These are phyloP conservation scores for Drosophila kuntzei DNA, from an alignment of 2,888 invertebrate species.

Conservation along the genomic window DNA sequence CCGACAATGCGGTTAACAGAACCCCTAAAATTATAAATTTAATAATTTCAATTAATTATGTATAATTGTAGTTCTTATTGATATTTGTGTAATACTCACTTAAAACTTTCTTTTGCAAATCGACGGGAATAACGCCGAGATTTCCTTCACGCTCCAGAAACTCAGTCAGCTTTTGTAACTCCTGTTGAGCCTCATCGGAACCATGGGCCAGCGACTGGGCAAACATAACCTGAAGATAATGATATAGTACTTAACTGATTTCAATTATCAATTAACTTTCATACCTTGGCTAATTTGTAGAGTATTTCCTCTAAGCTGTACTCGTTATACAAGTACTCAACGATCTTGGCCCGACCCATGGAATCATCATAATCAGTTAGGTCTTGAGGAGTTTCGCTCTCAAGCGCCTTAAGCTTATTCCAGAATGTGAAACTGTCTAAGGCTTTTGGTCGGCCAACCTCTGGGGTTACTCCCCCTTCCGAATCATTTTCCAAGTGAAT, in stretches of 20 bases:
- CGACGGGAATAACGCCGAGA: slow-evolving; percentile 90
- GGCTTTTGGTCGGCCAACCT: slow-evolving; percentile 66
- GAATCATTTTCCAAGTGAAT: slow-evolving; percentile 58
- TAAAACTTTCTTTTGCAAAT: slow-evolving; percentile 91
- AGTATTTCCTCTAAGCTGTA: slow-evolving; percentile 91
- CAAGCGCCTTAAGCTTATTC: slow-evolving; percentile 82
- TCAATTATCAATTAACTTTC: not conserved
- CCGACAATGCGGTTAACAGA: slow-evolving; percentile 90
- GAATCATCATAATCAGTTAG: slow-evolving; percentile 89
- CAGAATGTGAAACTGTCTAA: slow-evolving; percentile 83
- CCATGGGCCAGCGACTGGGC: slow-evolving; percentile 90
- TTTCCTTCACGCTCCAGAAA: slow-evolving; percentile 91
- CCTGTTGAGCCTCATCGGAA: slow-evolving; percentile 89
- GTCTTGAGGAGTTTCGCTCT: slow-evolving; percentile 73
- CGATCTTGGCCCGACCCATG: slow-evolving; percentile 89
- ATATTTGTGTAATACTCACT: slow-evolving; percentile 86
- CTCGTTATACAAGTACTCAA: slow-evolving; percentile 91
- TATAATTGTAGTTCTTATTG: too few species aligned
- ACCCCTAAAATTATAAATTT: slow-evolving; percentile 87
- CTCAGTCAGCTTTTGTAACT: slow-evolving; percentile 90
- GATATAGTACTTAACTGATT: not conserved
- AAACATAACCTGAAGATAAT: slow-evolving; percentile 89
- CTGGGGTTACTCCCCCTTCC: slow-evolving; percentile 40
- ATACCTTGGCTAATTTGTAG: slow-evolving; percentile 91
- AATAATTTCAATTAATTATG: not conserved